Evolutionary conservation across 2,797 vertebrate genomes (phyloP).

Genomic region (Danio albolineatus): DNA sequence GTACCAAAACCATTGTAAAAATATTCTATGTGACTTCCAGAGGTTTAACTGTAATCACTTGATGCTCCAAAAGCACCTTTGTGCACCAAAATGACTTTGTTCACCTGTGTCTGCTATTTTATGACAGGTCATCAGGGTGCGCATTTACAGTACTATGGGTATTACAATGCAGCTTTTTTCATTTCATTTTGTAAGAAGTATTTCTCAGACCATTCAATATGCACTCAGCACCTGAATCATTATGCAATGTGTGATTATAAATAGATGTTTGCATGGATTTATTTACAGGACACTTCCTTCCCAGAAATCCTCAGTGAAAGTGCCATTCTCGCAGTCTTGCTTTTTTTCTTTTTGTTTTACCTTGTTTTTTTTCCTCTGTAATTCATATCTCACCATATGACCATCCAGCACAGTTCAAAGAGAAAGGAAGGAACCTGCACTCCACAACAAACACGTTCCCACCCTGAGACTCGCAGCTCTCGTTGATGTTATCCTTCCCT

Average conservation of each 20-base stretch:
- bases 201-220: background rate
- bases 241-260: constrained; percentile 11
- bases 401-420: constrained; percentile 53
- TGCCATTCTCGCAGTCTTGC: background rate
- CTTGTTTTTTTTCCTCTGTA: constrained; percentile 4
- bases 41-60: too few relatives aligned
- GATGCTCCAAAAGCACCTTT: too few relatives aligned
- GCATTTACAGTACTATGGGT: too few relatives aligned
- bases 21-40: too few relatives aligned
- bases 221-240: background rate
- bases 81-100: too few relatives aligned
- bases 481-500: constrained; percentile 48
- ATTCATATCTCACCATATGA: constrained; percentile 45
- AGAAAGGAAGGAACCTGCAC: constrained; percentile 47
- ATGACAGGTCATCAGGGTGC: too few relatives aligned
- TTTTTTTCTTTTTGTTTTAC: constrained; percentile 34
- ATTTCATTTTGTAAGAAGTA: background rate
- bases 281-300: constrained; percentile 40
- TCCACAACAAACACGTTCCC: constrained; percentile 60
- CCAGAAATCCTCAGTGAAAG: constrained; percentile 41
- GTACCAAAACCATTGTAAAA: too few relatives aligned
- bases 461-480: constrained; percentile 27
- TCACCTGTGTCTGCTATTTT: too few relatives aligned
- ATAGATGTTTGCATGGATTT: constrained; percentile 40
- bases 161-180: too few relatives aligned